phyloP scores from a whole-genome alignment of 2,113 vertebrate genomes.

The Rhinopomastus cyanomelas region DNA sequence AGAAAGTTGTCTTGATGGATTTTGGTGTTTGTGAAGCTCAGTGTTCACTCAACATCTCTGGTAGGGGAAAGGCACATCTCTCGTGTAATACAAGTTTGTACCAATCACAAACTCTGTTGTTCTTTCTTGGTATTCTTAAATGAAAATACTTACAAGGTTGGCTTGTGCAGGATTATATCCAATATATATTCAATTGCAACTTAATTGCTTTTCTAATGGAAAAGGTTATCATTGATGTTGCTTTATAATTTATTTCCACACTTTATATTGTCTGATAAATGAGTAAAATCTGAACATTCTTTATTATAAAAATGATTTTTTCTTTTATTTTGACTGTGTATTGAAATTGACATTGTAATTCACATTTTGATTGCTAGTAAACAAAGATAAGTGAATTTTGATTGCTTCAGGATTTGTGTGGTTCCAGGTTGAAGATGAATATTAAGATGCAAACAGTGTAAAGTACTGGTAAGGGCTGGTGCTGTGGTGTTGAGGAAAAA shows the following conservation, averaged over 20 bases:
- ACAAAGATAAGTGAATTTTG: not conserved
- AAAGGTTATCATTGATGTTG: not conserved
- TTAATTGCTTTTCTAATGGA: not conserved
- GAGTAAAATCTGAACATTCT: not conserved
- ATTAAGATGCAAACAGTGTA: not conserved
- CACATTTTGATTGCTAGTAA: not conserved
- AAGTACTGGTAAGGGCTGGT: not conserved
- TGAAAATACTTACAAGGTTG: not conserved
- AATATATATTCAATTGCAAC: not conserved
- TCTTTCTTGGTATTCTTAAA: not conserved
- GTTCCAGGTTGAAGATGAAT: not conserved
- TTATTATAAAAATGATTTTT: not conserved
- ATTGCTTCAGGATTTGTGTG: not conserved
- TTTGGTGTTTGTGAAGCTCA: not conserved
- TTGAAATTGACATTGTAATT: not conserved
- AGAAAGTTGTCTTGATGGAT: not conserved
- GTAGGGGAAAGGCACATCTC: not conserved
- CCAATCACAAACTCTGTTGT: not conserved
- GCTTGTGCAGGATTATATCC: not conserved
- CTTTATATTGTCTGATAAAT: not conserved
- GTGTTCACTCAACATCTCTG: not conserved
- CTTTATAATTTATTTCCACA: not conserved
- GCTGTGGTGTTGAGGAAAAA: not conserved
- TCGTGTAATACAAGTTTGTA: not conserved
- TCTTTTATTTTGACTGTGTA: not conserved